These are phyloP conservation scores for Serranus cabrilla DNA, from an alignment of 2,797 vertebrate species.

Conservation along the genomic window DNA sequence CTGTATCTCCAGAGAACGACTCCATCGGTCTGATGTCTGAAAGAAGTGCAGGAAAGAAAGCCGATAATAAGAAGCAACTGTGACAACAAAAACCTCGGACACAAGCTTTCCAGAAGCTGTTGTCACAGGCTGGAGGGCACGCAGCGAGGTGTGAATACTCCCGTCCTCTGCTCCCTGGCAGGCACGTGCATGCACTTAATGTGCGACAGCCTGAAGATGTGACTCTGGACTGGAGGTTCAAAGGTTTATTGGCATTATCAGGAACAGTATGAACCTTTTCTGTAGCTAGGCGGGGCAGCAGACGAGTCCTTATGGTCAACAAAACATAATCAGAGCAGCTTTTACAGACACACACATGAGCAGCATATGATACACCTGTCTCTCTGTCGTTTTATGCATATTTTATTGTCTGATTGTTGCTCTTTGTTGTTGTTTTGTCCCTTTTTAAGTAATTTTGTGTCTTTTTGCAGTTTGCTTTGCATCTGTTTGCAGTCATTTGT, in stretches of 20 bases:
- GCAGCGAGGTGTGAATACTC: constrained; percentile 4
- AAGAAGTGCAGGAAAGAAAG: constrained; percentile 23
- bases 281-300: constrained; percentile 23
- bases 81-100: constrained; percentile 1
- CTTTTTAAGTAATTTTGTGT: too few relatives aligned
- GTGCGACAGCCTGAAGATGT: constrained; percentile 38
- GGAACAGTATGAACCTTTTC: constrained; percentile 23
- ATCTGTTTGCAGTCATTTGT: too few relatives aligned
- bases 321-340: background rate
- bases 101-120: constrained; percentile 2
- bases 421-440: too few relatives aligned
- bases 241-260: constrained; percentile 80
- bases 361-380: too few relatives aligned
- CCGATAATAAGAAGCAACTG: background rate
- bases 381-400: too few relatives aligned
- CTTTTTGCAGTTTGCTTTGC: too few relatives aligned
- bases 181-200: constrained; percentile 5
- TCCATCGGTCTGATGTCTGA: constrained; percentile 84
- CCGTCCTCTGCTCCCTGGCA: constrained; percentile 1
- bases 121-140: constrained; percentile 8
- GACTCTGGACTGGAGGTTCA: constrained; percentile 65
- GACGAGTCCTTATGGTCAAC: constrained; percentile 12
- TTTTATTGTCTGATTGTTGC: too few relatives aligned
- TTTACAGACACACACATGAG: background rate
- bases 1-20: constrained; percentile 84